Percentiles rank a stretch among this genome's conserved stretches.
These are phyloP conservation scores for Leptodactylus fallax DNA, from an alignment of 2,797 vertebrate genomes.

Conservation along the genomic window DNA sequence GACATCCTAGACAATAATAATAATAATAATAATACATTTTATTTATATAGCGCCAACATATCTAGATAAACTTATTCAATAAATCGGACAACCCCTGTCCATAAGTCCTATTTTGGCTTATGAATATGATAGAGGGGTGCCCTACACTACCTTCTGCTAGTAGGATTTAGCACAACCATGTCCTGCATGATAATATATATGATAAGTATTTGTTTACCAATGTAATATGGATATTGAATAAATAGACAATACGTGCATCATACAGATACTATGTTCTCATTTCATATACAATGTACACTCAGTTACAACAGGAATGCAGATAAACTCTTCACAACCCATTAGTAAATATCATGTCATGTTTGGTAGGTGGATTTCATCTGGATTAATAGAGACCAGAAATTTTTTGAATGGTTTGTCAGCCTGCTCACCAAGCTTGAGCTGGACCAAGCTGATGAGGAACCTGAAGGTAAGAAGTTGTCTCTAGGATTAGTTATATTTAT, in stretches of 20 bases:
- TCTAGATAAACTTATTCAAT: neutral
- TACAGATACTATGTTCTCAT: neutral
- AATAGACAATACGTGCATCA: neutral
- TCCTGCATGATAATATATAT: too few species aligned
- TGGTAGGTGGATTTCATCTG: slow-evolving; percentile 90
- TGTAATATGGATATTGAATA: neutral
- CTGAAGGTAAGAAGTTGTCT: slow-evolving; percentile 73
- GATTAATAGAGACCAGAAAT: slow-evolving; percentile 89
- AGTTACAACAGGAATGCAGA: neutral
- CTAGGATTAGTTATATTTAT: neutral
- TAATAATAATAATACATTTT: too few species aligned
- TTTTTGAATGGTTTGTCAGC: slow-evolving; percentile 91
- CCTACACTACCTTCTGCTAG: too few species aligned
- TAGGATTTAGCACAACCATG: too few species aligned
- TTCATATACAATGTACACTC: neutral
- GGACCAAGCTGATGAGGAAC: slow-evolving; percentile 85
- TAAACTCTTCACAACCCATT: too few species aligned
- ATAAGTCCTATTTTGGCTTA: neutral
- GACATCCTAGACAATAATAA: neutral
- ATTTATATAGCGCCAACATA: too few species aligned
- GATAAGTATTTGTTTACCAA: neutral
- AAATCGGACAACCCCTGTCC: neutral
- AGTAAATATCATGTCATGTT: slow-evolving; percentile 40
- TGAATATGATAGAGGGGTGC: too few species aligned
- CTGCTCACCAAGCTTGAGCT: slow-evolving; percentile 85